These are phyloP conservation scores for Holothuria scabra DNA, from an alignment of 53 echinoderm and acorn worm species.

Conservation along the genomic window DNA sequence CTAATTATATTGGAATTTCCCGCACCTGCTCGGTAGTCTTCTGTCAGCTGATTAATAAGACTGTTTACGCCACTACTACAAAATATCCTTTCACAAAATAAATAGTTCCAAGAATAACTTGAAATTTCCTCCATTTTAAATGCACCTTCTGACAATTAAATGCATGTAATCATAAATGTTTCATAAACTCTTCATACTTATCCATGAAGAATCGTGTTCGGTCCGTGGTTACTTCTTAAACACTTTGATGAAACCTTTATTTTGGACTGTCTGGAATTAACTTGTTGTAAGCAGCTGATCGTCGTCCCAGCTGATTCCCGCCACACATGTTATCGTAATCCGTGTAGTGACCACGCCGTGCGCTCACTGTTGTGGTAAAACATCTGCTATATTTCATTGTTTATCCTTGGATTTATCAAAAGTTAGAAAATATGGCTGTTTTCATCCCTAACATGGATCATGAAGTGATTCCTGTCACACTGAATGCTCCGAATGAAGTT, in stretches of 20 bases:
- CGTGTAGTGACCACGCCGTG: constrained; percentile 38
- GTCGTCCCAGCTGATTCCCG: constrained; percentile 46
- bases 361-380: neutral
- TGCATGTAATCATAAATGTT: too few species aligned
- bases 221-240: too few species aligned
- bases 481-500: constrained; percentile 42
- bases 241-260: too few species aligned
- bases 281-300: constrained; percentile 44
- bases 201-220: too few species aligned
- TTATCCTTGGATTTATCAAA: neutral
- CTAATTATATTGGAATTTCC: constrained; percentile 36
- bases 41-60: constrained; percentile 57
- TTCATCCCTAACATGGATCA: constrained; percentile 40
- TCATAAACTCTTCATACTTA: too few species aligned
- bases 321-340: constrained; percentile 46
- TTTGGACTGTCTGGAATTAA: neutral
- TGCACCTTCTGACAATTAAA: too few species aligned
- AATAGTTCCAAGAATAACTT: neutral
- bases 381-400: constrained; percentile 4
- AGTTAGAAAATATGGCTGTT: constrained; percentile 20
- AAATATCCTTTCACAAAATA: neutral
- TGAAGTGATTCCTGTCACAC: constrained; percentile 31
- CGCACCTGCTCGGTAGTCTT: constrained; percentile 42
- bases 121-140: too few species aligned
- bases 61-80: constrained; percentile 31